Conservation (phyloP, 2,113 vertebrate genomes). For the Willisornis vidua region DNA sequence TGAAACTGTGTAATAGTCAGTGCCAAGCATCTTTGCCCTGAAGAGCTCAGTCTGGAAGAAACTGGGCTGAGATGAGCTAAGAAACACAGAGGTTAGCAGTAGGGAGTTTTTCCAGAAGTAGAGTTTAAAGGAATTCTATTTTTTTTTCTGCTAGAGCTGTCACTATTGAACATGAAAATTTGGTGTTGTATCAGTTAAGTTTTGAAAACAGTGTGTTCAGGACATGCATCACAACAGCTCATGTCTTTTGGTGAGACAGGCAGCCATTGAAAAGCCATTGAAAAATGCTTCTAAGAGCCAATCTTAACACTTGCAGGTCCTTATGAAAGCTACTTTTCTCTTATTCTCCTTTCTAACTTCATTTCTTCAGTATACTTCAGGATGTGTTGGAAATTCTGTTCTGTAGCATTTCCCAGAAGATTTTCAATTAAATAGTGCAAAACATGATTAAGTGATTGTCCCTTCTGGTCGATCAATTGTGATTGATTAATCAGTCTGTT, state of each 20-base stretch:
- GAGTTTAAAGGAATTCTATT: background rate
- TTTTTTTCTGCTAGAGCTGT: background rate
- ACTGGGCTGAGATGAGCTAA: background rate
- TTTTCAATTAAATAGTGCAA: background rate
- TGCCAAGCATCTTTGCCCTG: slow-evolving; percentile 32
- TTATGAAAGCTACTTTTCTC: background rate
- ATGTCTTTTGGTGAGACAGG: background rate
- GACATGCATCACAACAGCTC: background rate
- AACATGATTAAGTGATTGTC: background rate
- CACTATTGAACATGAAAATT: background rate
- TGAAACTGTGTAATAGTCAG: background rate
- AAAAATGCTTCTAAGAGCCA: slow-evolving; percentile 13
- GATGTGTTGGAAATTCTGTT: background rate
- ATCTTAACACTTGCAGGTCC: background rate
- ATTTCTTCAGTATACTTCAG: background rate
- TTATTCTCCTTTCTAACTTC: background rate
- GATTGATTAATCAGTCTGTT: background rate
- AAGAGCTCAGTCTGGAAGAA: slow-evolving; percentile 1
- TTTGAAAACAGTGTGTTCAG: background rate
- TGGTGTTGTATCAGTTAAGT: background rate
- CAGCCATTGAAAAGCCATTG: background rate
- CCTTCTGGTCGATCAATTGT: background rate
- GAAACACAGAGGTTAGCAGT: background rate
- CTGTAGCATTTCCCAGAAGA: background rate
- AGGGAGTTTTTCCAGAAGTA: background rate